Evolutionary conservation across 2,797 vertebrate species (phyloP).

Genomic region (Molothrus ater): DNA sequence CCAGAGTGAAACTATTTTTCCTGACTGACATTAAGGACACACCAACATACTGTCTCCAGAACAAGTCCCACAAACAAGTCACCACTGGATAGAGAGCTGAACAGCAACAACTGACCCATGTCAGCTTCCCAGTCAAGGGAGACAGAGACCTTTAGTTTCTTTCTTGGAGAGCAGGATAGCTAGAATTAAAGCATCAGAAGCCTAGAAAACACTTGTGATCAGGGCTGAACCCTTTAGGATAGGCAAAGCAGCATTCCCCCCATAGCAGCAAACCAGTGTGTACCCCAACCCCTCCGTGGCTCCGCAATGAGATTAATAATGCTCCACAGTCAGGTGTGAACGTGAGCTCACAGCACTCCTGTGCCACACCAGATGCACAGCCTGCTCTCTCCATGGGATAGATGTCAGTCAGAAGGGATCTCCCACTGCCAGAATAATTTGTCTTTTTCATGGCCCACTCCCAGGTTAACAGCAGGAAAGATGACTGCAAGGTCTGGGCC

Average conservation of each 20-base stretch:
- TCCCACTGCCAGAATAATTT: constrained; percentile 12
- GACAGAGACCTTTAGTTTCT: neutral
- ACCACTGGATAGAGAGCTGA: neutral
- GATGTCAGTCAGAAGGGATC: neutral
- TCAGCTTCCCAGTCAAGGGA: neutral
- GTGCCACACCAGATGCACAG: neutral
- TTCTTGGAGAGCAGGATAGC: neutral
- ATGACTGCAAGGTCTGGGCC: neutral
- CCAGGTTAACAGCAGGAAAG: neutral
- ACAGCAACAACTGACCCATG: neutral
- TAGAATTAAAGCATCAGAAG: neutral
- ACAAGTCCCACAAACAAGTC: neutral
- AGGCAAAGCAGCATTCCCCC: neutral
- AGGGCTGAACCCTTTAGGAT: neutral
- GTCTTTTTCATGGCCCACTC: neutral
- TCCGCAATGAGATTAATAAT: neutral
- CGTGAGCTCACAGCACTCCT: neutral
- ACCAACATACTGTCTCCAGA: neutral
- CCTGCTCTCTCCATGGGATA: neutral
- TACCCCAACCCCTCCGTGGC: neutral
- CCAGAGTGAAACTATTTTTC: neutral
- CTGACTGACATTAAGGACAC: neutral
- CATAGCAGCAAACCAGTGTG: fast-evolving
- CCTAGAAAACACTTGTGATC: neutral
- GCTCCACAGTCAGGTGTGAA: neutral